Evolutionary conservation across 2,888 invertebrate genomes (phyloP), one percentile per base, ranked within the genome.

Genomic region (Xylota sylvarum): DNA sequence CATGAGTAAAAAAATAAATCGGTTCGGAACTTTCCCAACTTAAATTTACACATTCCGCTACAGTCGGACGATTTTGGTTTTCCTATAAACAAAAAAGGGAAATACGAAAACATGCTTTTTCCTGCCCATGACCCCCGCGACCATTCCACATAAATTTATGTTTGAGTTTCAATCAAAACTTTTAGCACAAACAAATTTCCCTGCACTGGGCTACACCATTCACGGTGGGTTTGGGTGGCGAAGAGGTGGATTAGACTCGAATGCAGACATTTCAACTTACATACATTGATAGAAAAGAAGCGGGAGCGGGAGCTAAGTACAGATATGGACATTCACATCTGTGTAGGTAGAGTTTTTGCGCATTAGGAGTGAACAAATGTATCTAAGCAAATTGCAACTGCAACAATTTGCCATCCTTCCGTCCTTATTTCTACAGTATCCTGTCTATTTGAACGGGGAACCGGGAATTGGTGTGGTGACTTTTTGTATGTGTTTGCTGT

Each of bases 111-210:
- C 65, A 78, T 67, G 48, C 72, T 62, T 67, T 56, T 27, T 73
- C 19, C 50, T 19, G 48, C 40, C 32, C 23, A 69, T 43, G 23
- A 37, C 55, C 69, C 55, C 32, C 56, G 2, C 52, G 55, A 17
- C 64, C 48, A 32, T 67, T 32, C 14, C 43, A 37, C 50, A 69
- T 74, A 79, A 72, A 81, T 70, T 76, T 76, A 60, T 81, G 76
- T 85, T 85, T 85, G 85, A 85, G 80, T 85, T 85, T 85, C 85
- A 85, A 85, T 85, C 85, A 85, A 85, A 85, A 85, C 85, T 85
- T 85, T 85, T 70, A 81, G 70, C 76, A 78, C 78, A 78, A 83
- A 85, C 76, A 81, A 80, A 85, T 76, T 85, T 65, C 14, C 50
- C 69, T 85, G 76, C 76, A 76, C 62, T 52, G 62, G 76, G 67